Base-by-base conservation (phyloP, 1,140 invertebrate genomes). In the Ruditapes philippinarum region DNA sequence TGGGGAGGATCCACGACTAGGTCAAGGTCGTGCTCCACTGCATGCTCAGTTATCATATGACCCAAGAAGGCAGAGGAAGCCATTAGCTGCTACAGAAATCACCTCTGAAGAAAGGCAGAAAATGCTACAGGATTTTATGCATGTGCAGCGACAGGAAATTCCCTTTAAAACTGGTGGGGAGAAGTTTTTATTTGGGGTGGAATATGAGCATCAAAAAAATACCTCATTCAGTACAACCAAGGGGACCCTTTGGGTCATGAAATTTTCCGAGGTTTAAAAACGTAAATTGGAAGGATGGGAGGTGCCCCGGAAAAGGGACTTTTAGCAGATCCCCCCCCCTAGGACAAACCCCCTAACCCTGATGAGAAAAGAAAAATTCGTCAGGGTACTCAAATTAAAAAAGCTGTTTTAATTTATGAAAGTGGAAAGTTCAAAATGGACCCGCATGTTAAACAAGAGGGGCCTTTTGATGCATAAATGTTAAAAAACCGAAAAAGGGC, bases 381-480 rank as follows among this genome's bases (percentile, higher is more conserved):
- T 97, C 97, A 2, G 97, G n/a, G 97, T 92, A 97, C 97, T 0
- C 97, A 97, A n/a, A 86, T 94, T 97, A 78, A 97, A 97, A 92
- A 95, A 97, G 31, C 51, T 87, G 0, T 65, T 70, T 0, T n/a
- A n/a, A 25, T 14, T 54, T 33, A 25, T 31, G 62, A 83, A 36
- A 45, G 17, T 51, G 31, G 17, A 42, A 51, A 45, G 0, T 42
- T n/a, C n/a, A n/a, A 49, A 80, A 57, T 65, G 12, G 22, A 36
- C 45, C n/a, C 22, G 73, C 28, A 25, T 76, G 31, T 28, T 76
- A 22, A n/a, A n/a, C n/a, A n/a, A n/a, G n/a, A n/a, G n/a, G n/a
- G n/a, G n/a, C n/a, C n/a, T n/a, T n/a, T n/a, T n/a, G n/a, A n/a
- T n/a, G n/a, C n/a, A n/a, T n/a, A n/a, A n/a, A n/a, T 11, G n/a